phyloP scores from a whole-genome alignment of 2,113 vertebrate genomes.

The Calyptommatus sinebrachiatus region DNA sequence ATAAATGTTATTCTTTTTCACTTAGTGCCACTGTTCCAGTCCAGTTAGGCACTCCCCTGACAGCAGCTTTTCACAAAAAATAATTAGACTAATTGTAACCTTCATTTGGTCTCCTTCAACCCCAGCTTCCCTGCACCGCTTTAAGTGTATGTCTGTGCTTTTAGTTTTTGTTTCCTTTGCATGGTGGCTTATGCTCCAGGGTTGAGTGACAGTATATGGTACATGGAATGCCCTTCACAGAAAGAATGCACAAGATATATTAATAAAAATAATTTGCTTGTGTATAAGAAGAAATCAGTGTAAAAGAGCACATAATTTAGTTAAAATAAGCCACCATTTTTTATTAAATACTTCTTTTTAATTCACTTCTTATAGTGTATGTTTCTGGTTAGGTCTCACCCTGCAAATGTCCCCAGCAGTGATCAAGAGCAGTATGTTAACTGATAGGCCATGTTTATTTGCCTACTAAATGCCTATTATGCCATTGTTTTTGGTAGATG shows the following conservation, averaged over 20 bases:
- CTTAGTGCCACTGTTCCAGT: not conserved
- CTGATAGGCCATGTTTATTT: not conserved
- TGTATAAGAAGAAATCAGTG: constrained; percentile 31
- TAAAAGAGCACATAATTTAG: not conserved
- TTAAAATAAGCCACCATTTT: not conserved
- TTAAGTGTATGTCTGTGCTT: not conserved
- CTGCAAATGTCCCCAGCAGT: no score
- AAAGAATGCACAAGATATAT: constrained; percentile 56
- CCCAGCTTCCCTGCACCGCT: not conserved
- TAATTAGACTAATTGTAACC: not conserved
- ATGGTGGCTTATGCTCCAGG: not conserved
- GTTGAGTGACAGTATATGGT: no score
- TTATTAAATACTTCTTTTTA: not conserved
- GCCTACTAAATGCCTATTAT: not conserved
- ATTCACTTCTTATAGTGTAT: not conserved
- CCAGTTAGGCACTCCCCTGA: not conserved
- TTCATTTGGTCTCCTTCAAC: not conserved
- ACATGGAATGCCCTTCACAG: not conserved
- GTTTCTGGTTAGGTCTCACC: not conserved
- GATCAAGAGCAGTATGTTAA: no score
- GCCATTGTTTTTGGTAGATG: no score
- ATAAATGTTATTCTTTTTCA: not conserved
- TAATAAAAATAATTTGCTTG: constrained; percentile 44
- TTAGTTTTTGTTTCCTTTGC: not conserved
- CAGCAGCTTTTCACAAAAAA: not conserved